These are phyloP conservation scores for Bombycilla garrulus DNA, from an alignment of 2,113 vertebrate species.

Conservation along the genomic window DNA sequence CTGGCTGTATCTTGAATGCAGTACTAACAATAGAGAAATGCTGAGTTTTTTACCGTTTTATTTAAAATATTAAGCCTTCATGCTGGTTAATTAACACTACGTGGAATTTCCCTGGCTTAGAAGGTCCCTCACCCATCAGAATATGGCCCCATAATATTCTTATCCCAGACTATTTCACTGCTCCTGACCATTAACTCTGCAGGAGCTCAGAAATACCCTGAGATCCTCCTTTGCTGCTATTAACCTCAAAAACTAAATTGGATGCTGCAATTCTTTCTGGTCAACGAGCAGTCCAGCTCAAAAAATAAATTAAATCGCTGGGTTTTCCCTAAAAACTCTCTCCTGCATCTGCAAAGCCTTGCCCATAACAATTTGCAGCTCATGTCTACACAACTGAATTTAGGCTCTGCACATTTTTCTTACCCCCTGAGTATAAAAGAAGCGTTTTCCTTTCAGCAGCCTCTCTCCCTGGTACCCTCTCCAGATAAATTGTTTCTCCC, in stretches of 20 bases:
- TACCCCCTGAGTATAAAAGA: background rate
- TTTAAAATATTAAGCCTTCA: background rate
- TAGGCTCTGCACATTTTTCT: background rate
- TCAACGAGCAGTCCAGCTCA: background rate
- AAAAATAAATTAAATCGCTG: background rate
- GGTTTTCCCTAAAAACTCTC: background rate
- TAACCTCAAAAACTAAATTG: background rate
- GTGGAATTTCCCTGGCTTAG: background rate
- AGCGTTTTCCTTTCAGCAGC: background rate
- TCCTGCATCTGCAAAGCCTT: background rate
- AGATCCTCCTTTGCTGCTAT: background rate
- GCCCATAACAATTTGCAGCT: background rate
- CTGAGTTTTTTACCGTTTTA: background rate
- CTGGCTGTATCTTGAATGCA: background rate
- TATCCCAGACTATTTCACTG: background rate
- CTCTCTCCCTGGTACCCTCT: background rate
- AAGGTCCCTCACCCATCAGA: background rate
- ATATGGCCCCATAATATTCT: background rate
- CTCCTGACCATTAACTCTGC: constrained; percentile 23
- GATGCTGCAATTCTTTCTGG: background rate
- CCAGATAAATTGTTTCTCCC: constrained; percentile 16
- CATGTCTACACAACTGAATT: background rate
- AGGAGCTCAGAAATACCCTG: background rate
- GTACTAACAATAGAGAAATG: background rate
- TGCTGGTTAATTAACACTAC: background rate